Base-by-base conservation (phyloP, 2,797 vertebrate species). In the Hydrocynus forskahlii region DNA sequence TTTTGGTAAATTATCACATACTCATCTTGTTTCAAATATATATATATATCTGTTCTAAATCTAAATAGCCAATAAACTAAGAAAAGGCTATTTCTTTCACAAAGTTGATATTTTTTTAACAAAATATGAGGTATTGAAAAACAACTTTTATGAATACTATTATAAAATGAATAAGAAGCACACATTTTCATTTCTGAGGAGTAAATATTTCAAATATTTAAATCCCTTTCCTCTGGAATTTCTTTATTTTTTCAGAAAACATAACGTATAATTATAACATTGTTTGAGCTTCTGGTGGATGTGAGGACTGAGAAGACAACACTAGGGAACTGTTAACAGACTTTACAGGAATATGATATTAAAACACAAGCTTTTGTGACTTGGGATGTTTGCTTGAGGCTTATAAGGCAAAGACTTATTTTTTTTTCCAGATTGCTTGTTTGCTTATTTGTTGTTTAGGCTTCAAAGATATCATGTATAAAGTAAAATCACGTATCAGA, bases 381-480 rank as follows among this genome's bases (percentile, higher is more conserved):
- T 35, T 25, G 45, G 45, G 14, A 70, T 52, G 5, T 21, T 72
- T 55, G 55, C 13, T 8, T n/a, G 13, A 52, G 14, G 48, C n/a
- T 14, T 2, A 21, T 13, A 40, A 35, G 17, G 29, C 3, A 29
- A 29, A 29, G 29, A 29, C 29, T 64, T 1, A 35, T 2, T 10
- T 5, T 19, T 25, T 64, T 64, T 35, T 64, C 19, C 4, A 17
- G 3, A 16, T 17, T 6, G 29, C 19, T 66, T 38, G 52, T 48
- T 35, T 25, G 29, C 13, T 66, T 38, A 5, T 48, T 35, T 25
- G 1, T 75, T 74, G 54, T 59, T 74, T 14, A 23, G 13, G 16
- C 55, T 75, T 62, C 21, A 75, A 29, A 72, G 7, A 62, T 63
- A 76, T 50, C 23, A 64, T 16, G 35, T 50, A 72, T 55, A 25